Conservation (phyloP, 2,113 vertebrate species). For the Athene noctua region DNA sequence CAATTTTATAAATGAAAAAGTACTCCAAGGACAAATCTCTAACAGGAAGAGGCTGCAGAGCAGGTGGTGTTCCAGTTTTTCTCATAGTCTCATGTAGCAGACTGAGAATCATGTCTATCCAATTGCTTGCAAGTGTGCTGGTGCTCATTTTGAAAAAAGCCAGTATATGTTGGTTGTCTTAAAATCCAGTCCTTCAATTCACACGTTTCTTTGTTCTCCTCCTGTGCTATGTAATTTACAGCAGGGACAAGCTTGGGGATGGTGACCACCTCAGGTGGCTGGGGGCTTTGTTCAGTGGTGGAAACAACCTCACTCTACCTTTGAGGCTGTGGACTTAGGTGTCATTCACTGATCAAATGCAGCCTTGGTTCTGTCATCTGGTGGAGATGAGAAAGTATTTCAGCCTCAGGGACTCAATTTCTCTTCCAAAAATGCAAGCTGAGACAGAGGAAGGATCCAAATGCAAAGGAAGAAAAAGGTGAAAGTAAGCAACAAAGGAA, state of each 20-base stretch:
- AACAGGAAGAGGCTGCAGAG: not conserved
- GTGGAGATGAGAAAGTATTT: not conserved
- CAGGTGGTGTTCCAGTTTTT: not conserved
- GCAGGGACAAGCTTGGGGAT: not conserved
- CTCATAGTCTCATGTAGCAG: not conserved
- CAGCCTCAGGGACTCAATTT: not conserved
- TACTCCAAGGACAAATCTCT: not conserved
- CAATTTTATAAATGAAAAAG: not conserved
- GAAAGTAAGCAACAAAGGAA: not conserved
- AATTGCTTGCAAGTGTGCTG: not conserved
- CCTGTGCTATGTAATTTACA: not conserved
- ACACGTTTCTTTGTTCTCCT: not conserved
- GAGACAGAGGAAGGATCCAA: not conserved
- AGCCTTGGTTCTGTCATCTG: not conserved
- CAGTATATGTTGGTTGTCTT: not conserved
- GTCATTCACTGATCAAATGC: not conserved
- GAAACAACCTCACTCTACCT: not conserved
- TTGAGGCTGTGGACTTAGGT: not conserved
- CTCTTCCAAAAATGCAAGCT: not conserved
- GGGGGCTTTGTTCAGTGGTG: not conserved
- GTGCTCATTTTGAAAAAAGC: not conserved
- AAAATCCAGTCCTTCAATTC: not conserved
- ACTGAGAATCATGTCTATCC: not conserved
- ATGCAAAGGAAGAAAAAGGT: not conserved
- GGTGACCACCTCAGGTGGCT: not conserved